Evolutionary conservation across 2,797 vertebrate genomes (phyloP), one percentile per base, ranked within the genome.

Genomic region (Phoeniculus purpureus): DNA sequence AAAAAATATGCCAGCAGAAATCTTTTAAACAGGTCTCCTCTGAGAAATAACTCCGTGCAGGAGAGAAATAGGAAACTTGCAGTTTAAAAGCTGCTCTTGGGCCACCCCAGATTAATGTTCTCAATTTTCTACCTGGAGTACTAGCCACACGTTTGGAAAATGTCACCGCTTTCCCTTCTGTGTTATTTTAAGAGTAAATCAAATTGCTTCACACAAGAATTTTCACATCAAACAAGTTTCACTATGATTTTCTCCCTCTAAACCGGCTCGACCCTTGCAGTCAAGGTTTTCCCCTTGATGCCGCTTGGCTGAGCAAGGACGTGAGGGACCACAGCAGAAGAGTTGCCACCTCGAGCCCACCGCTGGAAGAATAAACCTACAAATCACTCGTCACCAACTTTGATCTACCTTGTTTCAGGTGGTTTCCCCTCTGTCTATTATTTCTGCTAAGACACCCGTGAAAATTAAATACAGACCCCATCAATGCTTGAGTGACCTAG

Each of bases 331-430:
- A 19, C 87, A 40, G 90, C 78, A 23, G 73, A 68, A 94, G 92
- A 94, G 95, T 85, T 94, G 75, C 61, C 90, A 92, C 94, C 88
- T 95, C 88, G 90, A 83, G 80, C 92, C 89, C 77, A 81, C 75
- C 78, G 68, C 93, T 97, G 95, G 34, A 96, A 96, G 96, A 97
- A 94, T 96, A 92, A 93, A 94, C 93, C 97, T 94, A 98, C 98
- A 98, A 98, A 98, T 98, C 98, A 98, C 97, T 97, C 95, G 96
- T 97, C 97, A 96, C 96, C 97, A 97, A 96, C 97, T 97, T 97
- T 97, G 97, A 96, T 97, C 96, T 83, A 98, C 98, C 98, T 97
- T 98, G 97, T 98, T 98, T 97, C 98, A 98, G 98, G 98, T 98
- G 98, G 95, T 97, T 97, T 97, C 96, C 95, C 92, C 94, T 96